Conservation (phyloP, 1,140 invertebrate species). For the Camponotus vicinus region DNA sequence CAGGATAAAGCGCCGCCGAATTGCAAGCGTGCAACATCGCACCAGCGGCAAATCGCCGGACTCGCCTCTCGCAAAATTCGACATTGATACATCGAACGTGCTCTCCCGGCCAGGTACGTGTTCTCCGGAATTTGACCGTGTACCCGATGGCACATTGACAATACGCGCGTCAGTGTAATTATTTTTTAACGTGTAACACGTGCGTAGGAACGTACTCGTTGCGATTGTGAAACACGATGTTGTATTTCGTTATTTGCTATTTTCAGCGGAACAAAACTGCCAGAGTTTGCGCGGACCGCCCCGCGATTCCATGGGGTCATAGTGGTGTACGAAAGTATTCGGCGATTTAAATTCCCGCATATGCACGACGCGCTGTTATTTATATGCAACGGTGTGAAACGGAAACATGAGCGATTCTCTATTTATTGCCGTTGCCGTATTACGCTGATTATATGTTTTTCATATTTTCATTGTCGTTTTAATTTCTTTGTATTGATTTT, state of each 20-base stretch:
- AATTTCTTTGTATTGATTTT: constrained; percentile 16
- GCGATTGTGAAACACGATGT: neutral
- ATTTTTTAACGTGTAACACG: constrained; percentile 18
- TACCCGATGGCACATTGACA: neutral
- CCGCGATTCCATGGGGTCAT: constrained; percentile 42
- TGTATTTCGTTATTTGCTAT: constrained; percentile 28
- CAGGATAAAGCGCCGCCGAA: constrained; percentile 41
- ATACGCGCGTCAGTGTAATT: constrained; percentile 44
- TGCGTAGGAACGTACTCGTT: neutral
- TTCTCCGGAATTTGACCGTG: neutral
- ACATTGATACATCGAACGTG: constrained; percentile 8
- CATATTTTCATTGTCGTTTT: constrained; percentile 34
- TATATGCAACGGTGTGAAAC: constrained; percentile 38
- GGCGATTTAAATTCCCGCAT: constrained; percentile 60
- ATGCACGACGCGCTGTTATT: constrained; percentile 45
- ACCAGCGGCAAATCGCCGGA: constrained; percentile 17
- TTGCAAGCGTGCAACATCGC: constrained; percentile 27
- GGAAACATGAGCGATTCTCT: constrained; percentile 44
- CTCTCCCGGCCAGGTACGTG: constrained; percentile 36
- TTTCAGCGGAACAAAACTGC: constrained; percentile 27
- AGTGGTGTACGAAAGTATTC: constrained; percentile 49
- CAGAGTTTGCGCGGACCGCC: constrained; percentile 8
- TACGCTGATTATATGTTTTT: constrained; percentile 12
- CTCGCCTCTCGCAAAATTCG: constrained; percentile 21
- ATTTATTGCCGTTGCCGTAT: constrained; percentile 9